Evolutionary conservation across 2,888 invertebrate genomes (phyloP).

Genomic region (Drosophila differens): DNA sequence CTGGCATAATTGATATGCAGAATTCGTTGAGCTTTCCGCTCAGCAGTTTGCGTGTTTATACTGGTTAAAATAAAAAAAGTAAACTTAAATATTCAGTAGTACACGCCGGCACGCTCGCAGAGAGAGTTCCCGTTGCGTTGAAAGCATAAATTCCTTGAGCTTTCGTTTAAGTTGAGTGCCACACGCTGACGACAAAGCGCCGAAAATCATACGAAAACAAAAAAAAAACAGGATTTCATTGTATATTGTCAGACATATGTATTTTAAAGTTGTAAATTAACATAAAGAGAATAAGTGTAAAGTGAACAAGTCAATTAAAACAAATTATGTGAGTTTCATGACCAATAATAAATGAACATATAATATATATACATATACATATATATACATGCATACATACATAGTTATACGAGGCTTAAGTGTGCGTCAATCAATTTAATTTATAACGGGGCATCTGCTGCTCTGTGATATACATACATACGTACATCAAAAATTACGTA

Average conservation of each 20-base stretch:
- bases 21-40: conserved; percentile 34
- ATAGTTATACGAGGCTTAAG: conserved; percentile 16
- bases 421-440: conserved; percentile 57
- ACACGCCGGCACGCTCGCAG: conserved; percentile 44
- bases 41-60: conserved; percentile 25
- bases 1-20: conserved; percentile 24
- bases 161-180: conserved; percentile 36
- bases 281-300: conserved; percentile 36
- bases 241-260: conserved; percentile 14
- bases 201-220: conserved; percentile 37
- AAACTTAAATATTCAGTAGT: conserved; percentile 45
- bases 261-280: conserved; percentile 16
- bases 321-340: conserved; percentile 55
- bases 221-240: conserved; percentile 13
- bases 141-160: conserved; percentile 26
- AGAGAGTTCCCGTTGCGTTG: conserved; percentile 26
- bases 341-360: conserved; percentile 20
- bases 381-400: not conserved
- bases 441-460: conserved; percentile 29
- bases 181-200: conserved; percentile 31
- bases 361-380: conserved; percentile 7
- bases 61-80: conserved; percentile 10
- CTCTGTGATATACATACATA: conserved; percentile 29
- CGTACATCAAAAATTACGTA: conserved; percentile 52
- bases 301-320: conserved; percentile 67